phyloP scores from a whole-genome alignment of 2,888 invertebrate genomes.

The Cheilosia impressa region DNA sequence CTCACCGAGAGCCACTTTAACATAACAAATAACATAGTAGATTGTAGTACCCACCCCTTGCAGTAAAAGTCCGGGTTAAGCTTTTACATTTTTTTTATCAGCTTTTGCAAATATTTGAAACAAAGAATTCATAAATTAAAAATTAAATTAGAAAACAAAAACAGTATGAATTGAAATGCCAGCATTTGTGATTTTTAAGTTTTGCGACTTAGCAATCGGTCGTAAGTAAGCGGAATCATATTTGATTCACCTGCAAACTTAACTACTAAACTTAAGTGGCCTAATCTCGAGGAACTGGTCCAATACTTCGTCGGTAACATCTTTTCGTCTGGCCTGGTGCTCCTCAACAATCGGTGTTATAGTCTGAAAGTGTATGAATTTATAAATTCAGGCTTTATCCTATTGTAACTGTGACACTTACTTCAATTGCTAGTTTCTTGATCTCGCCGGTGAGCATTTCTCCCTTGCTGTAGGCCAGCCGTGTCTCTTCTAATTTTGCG shows the following conservation, averaged over 20 bases:
- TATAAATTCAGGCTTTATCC: neutral
- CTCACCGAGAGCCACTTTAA: no score
- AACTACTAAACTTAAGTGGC: constrained; percentile 86
- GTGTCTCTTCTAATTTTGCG: constrained; percentile 90
- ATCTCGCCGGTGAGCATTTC: constrained; percentile 96
- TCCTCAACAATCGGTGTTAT: constrained; percentile 90
- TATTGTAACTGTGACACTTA: constrained; percentile 58
- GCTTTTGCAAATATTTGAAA: neutral
- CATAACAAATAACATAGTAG: no score
- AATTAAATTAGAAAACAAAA: constrained; percentile 13
- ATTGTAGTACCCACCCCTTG: no score
- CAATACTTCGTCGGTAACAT: constrained; percentile 93
- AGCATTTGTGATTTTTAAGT: constrained; percentile 19
- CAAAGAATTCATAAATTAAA: constrained; percentile 52
- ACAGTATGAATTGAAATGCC: constrained; percentile 43
- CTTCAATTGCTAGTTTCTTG: constrained; percentile 94
- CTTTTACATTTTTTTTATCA: neutral
- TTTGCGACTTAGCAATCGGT: neutral
- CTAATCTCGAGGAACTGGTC: constrained; percentile 93
- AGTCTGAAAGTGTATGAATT: constrained; percentile 79
- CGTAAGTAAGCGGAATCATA: neutral
- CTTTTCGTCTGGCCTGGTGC: constrained; percentile 92
- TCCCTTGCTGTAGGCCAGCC: constrained; percentile 85
- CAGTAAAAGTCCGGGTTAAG: neutral
- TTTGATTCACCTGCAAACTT: constrained; percentile 36